These are phyloP conservation scores for Oryctolagus cuniculus DNA, from an alignment of 2,113 vertebrate genomes.

Conservation along the genomic window DNA sequence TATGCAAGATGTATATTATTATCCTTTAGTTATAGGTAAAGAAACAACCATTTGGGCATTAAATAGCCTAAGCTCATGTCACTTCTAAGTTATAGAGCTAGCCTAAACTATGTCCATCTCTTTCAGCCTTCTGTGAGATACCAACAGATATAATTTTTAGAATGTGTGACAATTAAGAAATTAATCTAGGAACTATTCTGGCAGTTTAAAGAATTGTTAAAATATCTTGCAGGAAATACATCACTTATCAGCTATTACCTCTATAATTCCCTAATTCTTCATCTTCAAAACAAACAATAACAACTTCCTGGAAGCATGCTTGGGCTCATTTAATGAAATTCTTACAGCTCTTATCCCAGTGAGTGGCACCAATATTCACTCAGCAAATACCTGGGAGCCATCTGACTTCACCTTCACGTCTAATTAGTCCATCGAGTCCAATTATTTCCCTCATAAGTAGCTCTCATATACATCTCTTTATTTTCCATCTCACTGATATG, in stretches of 20 bases:
- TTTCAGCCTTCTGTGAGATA: neutral
- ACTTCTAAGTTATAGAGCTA: slow-evolving; percentile 5
- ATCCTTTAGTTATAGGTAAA: neutral
- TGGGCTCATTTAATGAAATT: neutral
- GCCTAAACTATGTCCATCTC: neutral
- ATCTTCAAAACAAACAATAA: neutral
- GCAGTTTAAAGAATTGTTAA: neutral
- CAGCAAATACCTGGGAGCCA: neutral
- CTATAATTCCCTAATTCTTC: neutral
- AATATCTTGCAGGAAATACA: slow-evolving; percentile 11
- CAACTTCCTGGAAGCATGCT: neutral
- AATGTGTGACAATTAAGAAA: neutral
- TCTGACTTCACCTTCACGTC: neutral
- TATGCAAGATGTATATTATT: neutral
- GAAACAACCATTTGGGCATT: neutral
- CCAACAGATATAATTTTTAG: neutral
- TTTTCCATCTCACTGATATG: neutral
- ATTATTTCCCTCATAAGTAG: neutral
- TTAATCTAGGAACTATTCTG: neutral
- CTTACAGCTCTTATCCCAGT: neutral
- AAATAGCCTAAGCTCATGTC: neutral
- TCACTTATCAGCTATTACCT: neutral
- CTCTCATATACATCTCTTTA: neutral
- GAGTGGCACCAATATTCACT: neutral
- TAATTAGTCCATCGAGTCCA: neutral